phyloP scores from a whole-genome alignment of 2,888 invertebrate species.

The Nebria salina region DNA sequence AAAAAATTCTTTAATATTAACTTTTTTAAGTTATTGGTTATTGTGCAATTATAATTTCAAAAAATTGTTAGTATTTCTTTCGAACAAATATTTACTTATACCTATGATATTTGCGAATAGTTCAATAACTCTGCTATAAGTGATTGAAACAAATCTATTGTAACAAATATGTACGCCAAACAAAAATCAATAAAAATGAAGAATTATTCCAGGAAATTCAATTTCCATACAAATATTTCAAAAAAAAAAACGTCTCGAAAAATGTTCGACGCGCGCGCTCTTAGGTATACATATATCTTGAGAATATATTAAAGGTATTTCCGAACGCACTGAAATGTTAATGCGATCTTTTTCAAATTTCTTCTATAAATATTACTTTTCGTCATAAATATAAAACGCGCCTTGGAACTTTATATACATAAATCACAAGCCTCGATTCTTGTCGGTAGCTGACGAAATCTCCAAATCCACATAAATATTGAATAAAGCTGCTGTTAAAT shows the following conservation, averaged over 20 bases:
- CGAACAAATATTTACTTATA: no score
- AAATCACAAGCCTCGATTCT: neutral
- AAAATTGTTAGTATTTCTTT: no score
- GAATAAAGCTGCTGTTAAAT: no score
- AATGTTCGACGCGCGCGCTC: neutral
- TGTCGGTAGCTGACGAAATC: neutral
- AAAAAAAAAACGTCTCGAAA: conserved; percentile 2
- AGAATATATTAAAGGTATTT: conserved; percentile 33
- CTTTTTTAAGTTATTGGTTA: no score
- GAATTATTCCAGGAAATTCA: conserved; percentile 24
- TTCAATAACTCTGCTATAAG: conserved; percentile 13
- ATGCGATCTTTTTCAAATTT: neutral
- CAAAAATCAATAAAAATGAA: conserved; percentile 16
- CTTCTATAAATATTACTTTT: neutral
- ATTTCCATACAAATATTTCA: conserved; percentile 17
- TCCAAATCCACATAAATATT: neutral
- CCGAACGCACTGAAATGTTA: neutral
- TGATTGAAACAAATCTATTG: neutral
- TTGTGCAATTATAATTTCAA: no score
- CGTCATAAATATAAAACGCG: neutral
- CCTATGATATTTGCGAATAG: conserved; percentile 7
- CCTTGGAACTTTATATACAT: neutral
- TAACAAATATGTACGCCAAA: neutral
- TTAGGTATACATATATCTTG: conserved; percentile 10
- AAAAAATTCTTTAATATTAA: no score